Percentiles rank a stretch among this genome's conserved stretches.
phyloP scores from a whole-genome alignment of 2,797 vertebrate genomes.

The Ammospiza maritima region DNA sequence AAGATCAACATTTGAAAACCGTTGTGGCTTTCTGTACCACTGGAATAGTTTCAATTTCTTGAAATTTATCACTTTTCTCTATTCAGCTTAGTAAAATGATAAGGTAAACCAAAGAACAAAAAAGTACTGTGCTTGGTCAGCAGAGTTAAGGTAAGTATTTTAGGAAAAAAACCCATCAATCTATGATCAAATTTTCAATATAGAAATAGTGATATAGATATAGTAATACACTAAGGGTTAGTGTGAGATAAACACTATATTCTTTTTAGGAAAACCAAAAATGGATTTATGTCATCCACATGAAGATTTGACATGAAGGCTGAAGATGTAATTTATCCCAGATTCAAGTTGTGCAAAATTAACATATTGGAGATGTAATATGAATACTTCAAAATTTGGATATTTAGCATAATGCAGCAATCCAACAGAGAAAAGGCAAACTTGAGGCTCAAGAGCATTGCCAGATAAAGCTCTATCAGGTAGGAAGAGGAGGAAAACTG shows the following conservation, averaged over 20 bases:
- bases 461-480: neutral
- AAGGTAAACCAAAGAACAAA: neutral
- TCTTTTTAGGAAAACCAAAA: neutral
- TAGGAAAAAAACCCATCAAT: neutral
- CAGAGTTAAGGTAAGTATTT: neutral
- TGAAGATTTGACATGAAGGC: neutral
- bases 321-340: neutral
- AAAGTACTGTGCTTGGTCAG: neutral
- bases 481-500: neutral
- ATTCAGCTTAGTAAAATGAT: neutral
- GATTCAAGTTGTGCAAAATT: neutral
- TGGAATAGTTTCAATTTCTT: neutral
- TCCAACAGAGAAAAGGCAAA: constrained; percentile 32
- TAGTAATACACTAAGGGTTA: neutral
- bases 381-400: neutral
- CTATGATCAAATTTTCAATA: neutral
- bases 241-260: neutral
- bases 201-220: neutral
- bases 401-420: neutral
- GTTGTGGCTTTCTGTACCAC: neutral
- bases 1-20: neutral
- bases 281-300: neutral
- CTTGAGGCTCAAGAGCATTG: neutral
- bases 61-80: neutral
- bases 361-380: neutral